phyloP scores from a whole-genome alignment of 2,797 vertebrate species.

The Microctenopoma stevenorrisi region DNA sequence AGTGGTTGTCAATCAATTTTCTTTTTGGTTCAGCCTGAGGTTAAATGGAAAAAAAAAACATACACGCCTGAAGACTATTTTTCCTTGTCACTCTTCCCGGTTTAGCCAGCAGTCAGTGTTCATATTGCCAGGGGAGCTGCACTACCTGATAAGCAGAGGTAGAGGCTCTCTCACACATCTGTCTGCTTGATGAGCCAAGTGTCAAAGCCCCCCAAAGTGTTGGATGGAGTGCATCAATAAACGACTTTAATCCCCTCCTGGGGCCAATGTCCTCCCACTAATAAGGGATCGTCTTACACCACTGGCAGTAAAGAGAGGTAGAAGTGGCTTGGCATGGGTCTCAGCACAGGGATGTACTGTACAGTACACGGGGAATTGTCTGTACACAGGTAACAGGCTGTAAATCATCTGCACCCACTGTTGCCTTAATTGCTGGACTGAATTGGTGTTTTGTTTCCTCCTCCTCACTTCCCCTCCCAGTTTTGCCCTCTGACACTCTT shows the following conservation, averaged over 20 bases:
- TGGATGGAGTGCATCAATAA: conserved; percentile 85
- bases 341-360: conserved; percentile 59
- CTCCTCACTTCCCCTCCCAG: conserved; percentile 40
- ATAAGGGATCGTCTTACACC: conserved; percentile 84
- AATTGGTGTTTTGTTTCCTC: conserved; percentile 56
- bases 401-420: conserved; percentile 72
- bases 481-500: conserved; percentile 36
- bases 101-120: conserved; percentile 64
- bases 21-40: conserved; percentile 19
- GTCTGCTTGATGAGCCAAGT: conserved; percentile 83
- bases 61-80: conserved; percentile 46
- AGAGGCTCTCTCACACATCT: conserved; percentile 80
- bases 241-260: conserved; percentile 82
- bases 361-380: conserved; percentile 68
- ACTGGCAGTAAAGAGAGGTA: conserved; percentile 69
- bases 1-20: conserved; percentile 25
- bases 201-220: conserved; percentile 80
- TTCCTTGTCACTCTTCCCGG: conserved; percentile 52
- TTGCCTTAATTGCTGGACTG: conserved; percentile 65
- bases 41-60: conserved; percentile 22
- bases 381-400: conserved; percentile 74
- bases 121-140: conserved; percentile 71
- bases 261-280: conserved; percentile 82
- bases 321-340: conserved; percentile 75
- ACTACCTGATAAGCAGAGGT: conserved; percentile 79